Base-by-base conservation (phyloP, 2,797 vertebrate genomes). In the Emys orbicularis region DNA sequence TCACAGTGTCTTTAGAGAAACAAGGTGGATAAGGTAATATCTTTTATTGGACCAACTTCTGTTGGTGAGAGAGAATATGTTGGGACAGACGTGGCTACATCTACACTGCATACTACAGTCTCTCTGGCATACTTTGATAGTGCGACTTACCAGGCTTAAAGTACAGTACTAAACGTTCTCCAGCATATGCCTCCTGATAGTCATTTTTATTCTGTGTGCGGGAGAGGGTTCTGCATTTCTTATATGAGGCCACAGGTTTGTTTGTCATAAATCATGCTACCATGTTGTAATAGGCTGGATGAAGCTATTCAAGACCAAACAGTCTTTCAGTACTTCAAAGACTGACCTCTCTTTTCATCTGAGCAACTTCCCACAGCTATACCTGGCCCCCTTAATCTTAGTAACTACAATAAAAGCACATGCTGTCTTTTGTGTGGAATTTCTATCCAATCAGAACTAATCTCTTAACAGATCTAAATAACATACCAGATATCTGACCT, bases 341-440 rank as follows among this genome's bases (percentile, higher is more conserved):
- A 94, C 86, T 59, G 54, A 86, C 15, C 44, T 80, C 53, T 84
- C 86, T 96, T 81, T 94, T 95, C 89, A 97, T 47, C 80, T 54
- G 54, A 93, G 56, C 65, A 95, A 68, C 82, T 94, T 94, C 77
- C 44, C 53, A 94, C 77, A 97, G 91, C 81, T 96, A 88, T 93
- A 96, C 81, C 79, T 96, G 95, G 83, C 49, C 82, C 72, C 59
- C 89, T 95, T 97, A 97, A 96, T 97, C 95, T 96, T 84, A 88
- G 88, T 89, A 95, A 96, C 95, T 96, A 96, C 37, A 56, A 76
- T 31, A 95, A 93, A 97, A 89, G 80, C 49, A 80, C 61, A 83
- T 85, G 74, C 50, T 65, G 13, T 50, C 89, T 94, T 95, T 93
- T 96, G 88, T 94, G 89, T 86, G 81, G 61, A 87, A 94, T 90